Evolutionary conservation across 1,140 invertebrate species (phyloP).

Genomic region (Luehdorfia chinensis): DNA sequence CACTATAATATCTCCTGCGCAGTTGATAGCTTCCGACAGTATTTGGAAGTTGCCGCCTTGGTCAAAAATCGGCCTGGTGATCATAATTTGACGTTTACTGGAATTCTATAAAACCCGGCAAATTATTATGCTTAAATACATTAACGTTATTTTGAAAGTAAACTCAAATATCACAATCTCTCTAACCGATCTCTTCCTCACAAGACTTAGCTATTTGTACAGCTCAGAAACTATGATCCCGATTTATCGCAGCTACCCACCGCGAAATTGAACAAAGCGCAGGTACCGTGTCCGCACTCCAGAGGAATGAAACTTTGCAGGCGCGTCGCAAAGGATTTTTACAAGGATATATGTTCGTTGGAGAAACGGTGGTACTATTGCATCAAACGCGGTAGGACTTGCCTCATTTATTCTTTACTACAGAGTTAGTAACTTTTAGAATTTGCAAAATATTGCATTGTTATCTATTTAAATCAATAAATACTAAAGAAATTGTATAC

Average conservation of each 20-base stretch:
- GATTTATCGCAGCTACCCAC: constrained; percentile 10
- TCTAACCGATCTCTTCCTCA: constrained; percentile 1
- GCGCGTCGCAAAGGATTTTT: constrained; percentile 16
- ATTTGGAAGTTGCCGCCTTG: too few species aligned
- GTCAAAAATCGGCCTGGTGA: too few species aligned
- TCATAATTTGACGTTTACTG: too few species aligned
- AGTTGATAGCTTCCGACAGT: too few species aligned
- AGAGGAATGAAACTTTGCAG: constrained; percentile 14
- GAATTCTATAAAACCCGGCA: not conserved
- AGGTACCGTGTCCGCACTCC: not conserved
- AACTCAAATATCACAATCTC: not conserved
- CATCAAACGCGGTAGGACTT: not conserved
- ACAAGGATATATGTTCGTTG: constrained; percentile 13
- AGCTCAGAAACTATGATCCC: constrained; percentile 10
- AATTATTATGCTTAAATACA: not conserved
- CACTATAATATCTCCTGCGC: too few species aligned
- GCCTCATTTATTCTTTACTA: constrained; percentile 5
- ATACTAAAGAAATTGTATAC: too few species aligned
- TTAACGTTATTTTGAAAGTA: not conserved
- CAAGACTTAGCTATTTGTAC: constrained; percentile 5
- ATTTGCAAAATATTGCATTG: too few species aligned
- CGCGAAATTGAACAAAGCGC: not conserved
- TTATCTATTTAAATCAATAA: too few species aligned
- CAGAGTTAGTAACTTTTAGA: not conserved
- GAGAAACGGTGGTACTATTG: not conserved